A percentile compares a stretch with the other conserved stretches of the same genome.
phyloP scores from a whole-genome alignment of 23 tunicate genomes.

The Halocynthia roretzi region DNA sequence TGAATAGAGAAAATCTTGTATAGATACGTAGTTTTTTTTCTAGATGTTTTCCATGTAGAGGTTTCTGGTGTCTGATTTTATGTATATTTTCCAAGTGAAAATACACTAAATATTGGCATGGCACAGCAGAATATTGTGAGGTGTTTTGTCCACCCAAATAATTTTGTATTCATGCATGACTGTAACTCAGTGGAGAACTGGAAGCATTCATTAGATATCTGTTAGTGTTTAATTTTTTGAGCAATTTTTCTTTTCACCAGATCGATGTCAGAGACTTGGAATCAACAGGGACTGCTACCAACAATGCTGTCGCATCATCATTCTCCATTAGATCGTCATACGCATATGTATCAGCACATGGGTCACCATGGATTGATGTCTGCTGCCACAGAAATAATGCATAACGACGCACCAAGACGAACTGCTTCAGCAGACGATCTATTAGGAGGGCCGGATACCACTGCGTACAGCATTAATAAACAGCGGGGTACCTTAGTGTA shows the following conservation, averaged over 20 bases:
- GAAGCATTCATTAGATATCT: too few relatives aligned
- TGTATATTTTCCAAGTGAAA: too few relatives aligned
- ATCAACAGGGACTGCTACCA: neutral
- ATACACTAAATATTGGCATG: neutral
- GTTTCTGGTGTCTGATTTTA: too few relatives aligned
- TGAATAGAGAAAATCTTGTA: too few relatives aligned
- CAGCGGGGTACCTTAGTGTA: slow-evolving; percentile 20
- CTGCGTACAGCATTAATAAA: neutral
- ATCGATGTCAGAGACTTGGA: slow-evolving; percentile 26
- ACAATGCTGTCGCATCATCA: neutral
- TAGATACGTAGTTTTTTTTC: too few relatives aligned
- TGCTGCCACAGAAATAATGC: neutral
- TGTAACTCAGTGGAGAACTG: too few relatives aligned
- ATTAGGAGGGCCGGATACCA: neutral
- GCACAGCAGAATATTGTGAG: neutral
- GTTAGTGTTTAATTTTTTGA: neutral
- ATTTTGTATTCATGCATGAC: too few relatives aligned
- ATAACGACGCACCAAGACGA: slow-evolving; percentile 13
- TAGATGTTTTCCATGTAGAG: too few relatives aligned
- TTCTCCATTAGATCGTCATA: neutral
- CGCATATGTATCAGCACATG: slow-evolving; percentile 7
- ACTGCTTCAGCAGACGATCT: slow-evolving; percentile 31
- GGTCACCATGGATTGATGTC: neutral
- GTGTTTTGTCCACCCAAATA: neutral
- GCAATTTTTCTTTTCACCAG: slow-evolving; percentile 1